These are phyloP conservation scores for Caenorhabditis zanzibari DNA, from an alignment of 2,888 invertebrate genomes.

Conservation along the genomic window DNA sequence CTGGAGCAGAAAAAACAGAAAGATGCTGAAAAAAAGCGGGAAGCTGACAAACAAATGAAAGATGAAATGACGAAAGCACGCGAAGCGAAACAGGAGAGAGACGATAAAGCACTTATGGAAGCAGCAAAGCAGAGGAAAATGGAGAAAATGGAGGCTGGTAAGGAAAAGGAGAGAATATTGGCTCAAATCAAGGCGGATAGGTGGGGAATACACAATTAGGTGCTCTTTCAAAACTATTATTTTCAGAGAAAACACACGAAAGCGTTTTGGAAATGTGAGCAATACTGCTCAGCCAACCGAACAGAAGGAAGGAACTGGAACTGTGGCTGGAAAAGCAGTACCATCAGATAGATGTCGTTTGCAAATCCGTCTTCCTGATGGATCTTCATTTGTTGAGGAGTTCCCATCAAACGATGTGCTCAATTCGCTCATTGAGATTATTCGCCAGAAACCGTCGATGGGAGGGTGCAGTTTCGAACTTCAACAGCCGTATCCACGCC, in stretches of 20 bases:
- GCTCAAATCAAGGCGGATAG: conserved; percentile 73
- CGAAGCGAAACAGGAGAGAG: conserved; percentile 61
- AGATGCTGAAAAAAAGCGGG: conserved; percentile 64
- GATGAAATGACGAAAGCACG: conserved; percentile 53
- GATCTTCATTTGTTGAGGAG: conserved; percentile 64
- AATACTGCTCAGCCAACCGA: not conserved
- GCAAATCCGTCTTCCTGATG: conserved; percentile 70
- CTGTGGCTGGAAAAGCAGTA: conserved; percentile 9
- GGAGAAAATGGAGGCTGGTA: conserved; percentile 68
- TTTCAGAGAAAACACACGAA: conserved; percentile 51
- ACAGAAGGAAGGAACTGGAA: not conserved
- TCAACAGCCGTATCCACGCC: conserved; percentile 69
- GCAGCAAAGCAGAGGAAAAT: conserved; percentile 68
- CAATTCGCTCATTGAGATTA: conserved; percentile 52
- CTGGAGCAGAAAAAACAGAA: conserved; percentile 64
- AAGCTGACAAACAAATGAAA: conserved; percentile 58
- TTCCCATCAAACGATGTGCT: conserved; percentile 70
- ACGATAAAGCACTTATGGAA: conserved; percentile 69
- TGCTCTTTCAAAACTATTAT: conserved; percentile 8
- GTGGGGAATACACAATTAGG: conserved; percentile 24
- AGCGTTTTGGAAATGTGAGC: conserved; percentile 13
- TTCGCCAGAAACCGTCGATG: conserved; percentile 44
- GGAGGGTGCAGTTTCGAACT: conserved; percentile 58
- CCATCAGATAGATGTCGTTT: conserved; percentile 67
- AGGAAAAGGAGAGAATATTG: conserved; percentile 69